A percentile compares a stretch with the other conserved stretches of the same genome.
phyloP scores from a whole-genome alignment of 2,888 invertebrate species.

The Glaucopsyche alexis region DNA sequence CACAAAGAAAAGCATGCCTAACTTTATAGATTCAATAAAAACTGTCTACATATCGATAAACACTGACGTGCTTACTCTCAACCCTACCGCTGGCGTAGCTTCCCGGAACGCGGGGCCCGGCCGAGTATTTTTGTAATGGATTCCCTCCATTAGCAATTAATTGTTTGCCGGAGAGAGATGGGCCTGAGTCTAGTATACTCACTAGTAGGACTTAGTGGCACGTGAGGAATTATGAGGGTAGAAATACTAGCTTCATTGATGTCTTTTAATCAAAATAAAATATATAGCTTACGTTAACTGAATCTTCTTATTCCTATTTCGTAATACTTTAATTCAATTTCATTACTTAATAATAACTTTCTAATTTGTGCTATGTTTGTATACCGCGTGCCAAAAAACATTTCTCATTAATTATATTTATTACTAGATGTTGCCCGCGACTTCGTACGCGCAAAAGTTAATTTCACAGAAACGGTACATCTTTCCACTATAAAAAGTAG shows the following conservation, averaged over 20 bases:
- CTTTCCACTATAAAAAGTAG: too few species aligned
- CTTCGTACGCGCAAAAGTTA: too few species aligned
- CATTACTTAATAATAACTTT: too few species aligned
- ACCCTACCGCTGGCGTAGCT: constrained; percentile 21
- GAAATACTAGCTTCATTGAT: neutral
- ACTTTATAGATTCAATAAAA: neutral
- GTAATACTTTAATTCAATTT: too few species aligned
- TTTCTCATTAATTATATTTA: too few species aligned
- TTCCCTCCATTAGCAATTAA: constrained; percentile 62
- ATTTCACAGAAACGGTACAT: too few species aligned
- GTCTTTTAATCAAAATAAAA: neutral
- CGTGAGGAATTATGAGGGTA: neutral
- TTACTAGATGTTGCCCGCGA: too few species aligned
- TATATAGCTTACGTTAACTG: neutral
- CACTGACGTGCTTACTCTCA: neutral
- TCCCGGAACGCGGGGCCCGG: constrained; percentile 34
- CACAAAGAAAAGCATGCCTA: too few species aligned
- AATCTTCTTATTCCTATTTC: too few species aligned
- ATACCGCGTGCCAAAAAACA: too few species aligned
- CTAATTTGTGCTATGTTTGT: too few species aligned
- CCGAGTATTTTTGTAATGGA: constrained; percentile 63
- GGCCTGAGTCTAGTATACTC: neutral
- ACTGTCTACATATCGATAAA: neutral
- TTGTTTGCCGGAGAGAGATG: constrained; percentile 38
- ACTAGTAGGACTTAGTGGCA: constrained; percentile 2